Evolutionary conservation across 2,797 vertebrate genomes (phyloP).

Genomic region (Cyclopterus lumpus): DNA sequence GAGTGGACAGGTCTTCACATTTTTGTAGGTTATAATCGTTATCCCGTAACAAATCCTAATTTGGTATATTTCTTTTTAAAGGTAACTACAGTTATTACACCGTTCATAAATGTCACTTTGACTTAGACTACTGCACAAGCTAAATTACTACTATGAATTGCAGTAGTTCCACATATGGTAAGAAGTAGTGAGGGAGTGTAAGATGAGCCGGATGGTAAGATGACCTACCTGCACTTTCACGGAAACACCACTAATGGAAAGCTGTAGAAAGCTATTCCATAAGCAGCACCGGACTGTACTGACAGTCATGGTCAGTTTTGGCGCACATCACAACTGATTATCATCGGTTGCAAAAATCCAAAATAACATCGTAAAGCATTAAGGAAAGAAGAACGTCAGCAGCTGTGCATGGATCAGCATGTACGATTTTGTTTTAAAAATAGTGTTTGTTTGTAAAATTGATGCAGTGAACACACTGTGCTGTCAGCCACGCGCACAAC

Average conservation of each 20-base stretch:
- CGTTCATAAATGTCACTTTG: not conserved
- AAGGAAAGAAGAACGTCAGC: too few relatives aligned
- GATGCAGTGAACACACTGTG: too few relatives aligned
- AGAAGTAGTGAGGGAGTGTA: slow-evolving; percentile 17
- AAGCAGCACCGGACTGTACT: too few relatives aligned
- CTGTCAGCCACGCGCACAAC: too few relatives aligned
- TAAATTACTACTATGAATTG: not conserved
- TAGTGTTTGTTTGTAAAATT: too few relatives aligned
- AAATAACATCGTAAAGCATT: too few relatives aligned
- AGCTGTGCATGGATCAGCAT: not conserved
- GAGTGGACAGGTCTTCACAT: not conserved
- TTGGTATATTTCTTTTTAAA: not conserved
- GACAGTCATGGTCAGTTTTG: too few relatives aligned
- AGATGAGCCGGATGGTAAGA: slow-evolving; percentile 32
- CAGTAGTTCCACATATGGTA: not conserved
- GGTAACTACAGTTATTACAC: not conserved
- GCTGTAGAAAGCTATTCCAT: too few relatives aligned
- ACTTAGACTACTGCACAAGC: not conserved
- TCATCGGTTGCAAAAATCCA: not conserved
- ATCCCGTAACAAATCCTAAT: not conserved
- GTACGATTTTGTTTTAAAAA: too few relatives aligned
- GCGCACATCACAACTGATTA: too few relatives aligned
- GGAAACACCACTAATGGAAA: slow-evolving; percentile 31
- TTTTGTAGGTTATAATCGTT: not conserved
- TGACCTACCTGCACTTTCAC: slow-evolving; percentile 37